A percentile compares a stretch with the other conserved stretches of the same genome.
Conservation (phyloP, 2,888 invertebrate species). For the Linyphia triangularis region DNA sequence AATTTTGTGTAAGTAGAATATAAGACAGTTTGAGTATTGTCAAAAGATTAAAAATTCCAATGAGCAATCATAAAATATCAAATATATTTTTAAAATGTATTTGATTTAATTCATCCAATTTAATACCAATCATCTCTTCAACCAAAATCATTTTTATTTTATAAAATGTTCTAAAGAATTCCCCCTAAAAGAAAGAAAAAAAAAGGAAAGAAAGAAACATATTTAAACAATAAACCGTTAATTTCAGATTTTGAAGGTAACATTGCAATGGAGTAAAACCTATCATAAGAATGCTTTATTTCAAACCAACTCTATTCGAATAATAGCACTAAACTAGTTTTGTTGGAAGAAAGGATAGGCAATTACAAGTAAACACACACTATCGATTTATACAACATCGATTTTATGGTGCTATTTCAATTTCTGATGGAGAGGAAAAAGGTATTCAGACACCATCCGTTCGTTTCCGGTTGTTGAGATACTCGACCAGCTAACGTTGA, state of each 20-base stretch:
- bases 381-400: slow-evolving; percentile 50
- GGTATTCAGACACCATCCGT: neutral
- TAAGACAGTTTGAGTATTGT: too few species aligned
- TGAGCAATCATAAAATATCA: too few species aligned
- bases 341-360: slow-evolving; percentile 39
- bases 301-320: neutral
- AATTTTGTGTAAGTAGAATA: too few species aligned
- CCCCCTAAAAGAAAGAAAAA: too few species aligned
- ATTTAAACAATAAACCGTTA: slow-evolving; percentile 50
- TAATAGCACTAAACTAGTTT: slow-evolving; percentile 44
- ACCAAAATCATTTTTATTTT: too few species aligned
- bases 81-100: too few species aligned
- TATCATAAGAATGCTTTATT: slow-evolving; percentile 5
- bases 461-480: neutral
- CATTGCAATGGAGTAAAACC: slow-evolving; percentile 37
- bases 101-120: too few species aligned
- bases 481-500: neutral
- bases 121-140: too few species aligned
- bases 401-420: slow-evolving; percentile 33
- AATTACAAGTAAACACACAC: slow-evolving; percentile 57
- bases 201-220: too few species aligned
- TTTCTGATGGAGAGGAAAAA: slow-evolving; percentile 21
- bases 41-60: too few species aligned
- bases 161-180: too few species aligned
- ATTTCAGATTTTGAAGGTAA: slow-evolving; percentile 45